Percentiles rank a stretch among this genome's conserved stretches.
Conservation (phyloP, 1,140 invertebrate species). For the Trypoxylus dichotomus region DNA sequence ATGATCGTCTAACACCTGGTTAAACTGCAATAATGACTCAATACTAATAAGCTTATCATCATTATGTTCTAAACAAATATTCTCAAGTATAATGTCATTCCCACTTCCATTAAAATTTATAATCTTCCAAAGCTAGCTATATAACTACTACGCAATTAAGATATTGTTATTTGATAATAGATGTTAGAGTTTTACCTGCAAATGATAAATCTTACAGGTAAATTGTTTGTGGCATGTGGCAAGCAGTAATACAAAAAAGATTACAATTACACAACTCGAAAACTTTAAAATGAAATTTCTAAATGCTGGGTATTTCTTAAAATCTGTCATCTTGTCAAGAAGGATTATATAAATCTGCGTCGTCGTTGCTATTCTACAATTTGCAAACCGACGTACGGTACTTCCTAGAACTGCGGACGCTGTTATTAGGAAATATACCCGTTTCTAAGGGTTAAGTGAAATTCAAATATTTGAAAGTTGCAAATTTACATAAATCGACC, state of each 20-base stretch:
- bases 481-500: not conserved
- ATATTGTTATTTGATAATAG: too few relatives aligned
- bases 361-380: not conserved
- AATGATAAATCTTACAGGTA: too few relatives aligned
- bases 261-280: not conserved
- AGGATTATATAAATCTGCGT: constrained; percentile 1
- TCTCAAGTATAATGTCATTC: too few relatives aligned
- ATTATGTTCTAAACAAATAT: too few relatives aligned
- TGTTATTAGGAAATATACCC: not conserved
- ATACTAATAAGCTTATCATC: too few relatives aligned
- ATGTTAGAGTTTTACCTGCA: too few relatives aligned
- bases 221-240: too few relatives aligned
- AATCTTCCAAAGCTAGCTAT: too few relatives aligned
- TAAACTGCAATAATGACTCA: too few relatives aligned
- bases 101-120: too few relatives aligned
- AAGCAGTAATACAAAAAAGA: not conserved
- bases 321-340: not conserved
- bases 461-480: not conserved
- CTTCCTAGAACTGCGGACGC: not conserved
- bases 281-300: not conserved
- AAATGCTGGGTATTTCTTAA: not conserved
- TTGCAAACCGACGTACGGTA: not conserved
- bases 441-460: not conserved
- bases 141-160: too few relatives aligned
- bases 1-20: too few relatives aligned